These are phyloP conservation scores for Oostethus manadensis DNA, from an alignment of 2,113 vertebrate species.

Conservation along the genomic window DNA sequence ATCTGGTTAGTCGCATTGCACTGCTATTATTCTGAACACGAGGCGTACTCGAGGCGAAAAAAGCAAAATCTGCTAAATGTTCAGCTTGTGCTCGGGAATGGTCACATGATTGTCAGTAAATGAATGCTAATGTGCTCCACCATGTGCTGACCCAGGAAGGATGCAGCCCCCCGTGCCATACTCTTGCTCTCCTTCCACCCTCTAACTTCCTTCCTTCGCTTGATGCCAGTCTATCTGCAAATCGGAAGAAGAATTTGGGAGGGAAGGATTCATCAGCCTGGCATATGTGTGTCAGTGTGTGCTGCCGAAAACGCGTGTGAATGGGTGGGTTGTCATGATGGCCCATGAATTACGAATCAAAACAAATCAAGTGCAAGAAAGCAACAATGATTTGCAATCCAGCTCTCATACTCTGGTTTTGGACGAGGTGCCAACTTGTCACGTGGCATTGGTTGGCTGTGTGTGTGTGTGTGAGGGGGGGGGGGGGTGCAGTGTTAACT, in stretches of 20 bases:
- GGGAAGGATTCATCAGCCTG: conserved; percentile 55
- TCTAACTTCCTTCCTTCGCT: conserved; percentile 25
- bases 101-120: background rate
- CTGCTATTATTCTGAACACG: no score
- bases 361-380: background rate
- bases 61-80: no score
- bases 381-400: background rate
- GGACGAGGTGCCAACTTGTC: conserved; percentile 24
- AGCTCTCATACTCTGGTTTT: conserved; percentile 17
- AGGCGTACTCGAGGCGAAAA: no score
- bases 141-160: conserved; percentile 54
- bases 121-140: background rate
- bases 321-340: conserved; percentile 6
- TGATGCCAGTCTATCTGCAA: conserved; percentile 45
- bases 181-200: conserved; percentile 17
- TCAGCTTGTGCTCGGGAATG: background rate
- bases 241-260: conserved; percentile 38
- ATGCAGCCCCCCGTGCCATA: conserved; percentile 33
- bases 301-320: conserved; percentile 4
- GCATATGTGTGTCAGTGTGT: conserved; percentile 57
- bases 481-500: conserved; percentile 53
- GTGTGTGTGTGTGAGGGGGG: conserved; percentile 53
- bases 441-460: conserved; percentile 12
- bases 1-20: no score
- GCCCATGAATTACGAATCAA: conserved; percentile 18